Evolutionary conservation across 2,797 vertebrate genomes (phyloP), one percentile per base, ranked within the genome.

Genomic region (Crax fasciolata): DNA sequence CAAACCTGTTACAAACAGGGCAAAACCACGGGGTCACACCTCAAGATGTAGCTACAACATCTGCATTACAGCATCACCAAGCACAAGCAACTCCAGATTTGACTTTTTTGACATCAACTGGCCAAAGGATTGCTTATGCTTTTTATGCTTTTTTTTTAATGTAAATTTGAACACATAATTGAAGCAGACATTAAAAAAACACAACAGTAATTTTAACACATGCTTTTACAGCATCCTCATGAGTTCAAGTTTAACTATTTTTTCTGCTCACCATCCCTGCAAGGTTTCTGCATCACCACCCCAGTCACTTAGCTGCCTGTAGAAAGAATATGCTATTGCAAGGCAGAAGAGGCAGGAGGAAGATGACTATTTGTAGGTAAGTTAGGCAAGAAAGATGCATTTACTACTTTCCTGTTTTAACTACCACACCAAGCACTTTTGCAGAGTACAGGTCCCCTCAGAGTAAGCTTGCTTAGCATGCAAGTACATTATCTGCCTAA

Each of bases 401-500:
- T 78, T 66, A 75, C 62, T 91, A 66, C 89, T 88, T 89, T 92
- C 10, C 76, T 92, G 68, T 83, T 93, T 95, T 91, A 97, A 90
- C 90, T 85, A 85, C 79, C n/a, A 5, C 44, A 86, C 76, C 88
- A 93, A 87, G 72, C 65, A 93, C 71, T 96, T 94, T 92, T 95
- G 91, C 2, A 84, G 59, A 80, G 52, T 59, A 49, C 68, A 90
- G 66, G 82, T 95, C 85, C 87, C 96, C 71, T 97, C 92, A 75
- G 91, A 97, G 93, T 82, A 85, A 76, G 49, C 61, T 94, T 23
- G 79, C 90, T 97, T 94, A 90, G 87, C 89, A 97, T 94, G 76
- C 88, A 96, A 97, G 94, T 78, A 85, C 87, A 89, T 91, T 95
- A 59, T 73, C 90, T 97, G 94, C 90, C 94, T 94, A 95, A 96